Percentiles rank a stretch among this genome's conserved stretches.
These are phyloP conservation scores for Ploceus nigricollis DNA, from an alignment of 2,113 vertebrate species.

Conservation along the genomic window DNA sequence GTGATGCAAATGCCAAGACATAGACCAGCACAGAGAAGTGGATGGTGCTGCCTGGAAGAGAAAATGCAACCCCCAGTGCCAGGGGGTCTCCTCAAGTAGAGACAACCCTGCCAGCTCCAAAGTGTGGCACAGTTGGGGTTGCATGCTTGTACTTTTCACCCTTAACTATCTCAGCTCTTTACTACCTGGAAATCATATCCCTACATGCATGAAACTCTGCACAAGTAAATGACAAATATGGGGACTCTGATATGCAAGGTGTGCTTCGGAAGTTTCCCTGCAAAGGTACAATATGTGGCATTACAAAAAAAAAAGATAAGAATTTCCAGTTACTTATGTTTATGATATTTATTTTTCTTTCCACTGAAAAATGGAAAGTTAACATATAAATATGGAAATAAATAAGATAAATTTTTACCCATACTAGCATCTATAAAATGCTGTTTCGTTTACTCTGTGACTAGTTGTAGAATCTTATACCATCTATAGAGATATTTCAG, in stretches of 20 bases:
- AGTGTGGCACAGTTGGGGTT: accelerated
- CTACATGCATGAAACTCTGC: neutral
- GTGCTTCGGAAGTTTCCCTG: neutral
- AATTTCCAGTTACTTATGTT: neutral
- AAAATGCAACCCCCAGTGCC: accelerated
- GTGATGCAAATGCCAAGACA: too few species aligned
- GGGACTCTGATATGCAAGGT: neutral
- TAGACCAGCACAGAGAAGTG: neutral
- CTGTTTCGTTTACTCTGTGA: neutral
- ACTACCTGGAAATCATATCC: neutral
- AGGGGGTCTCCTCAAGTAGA: accelerated
- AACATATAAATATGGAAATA: neutral
- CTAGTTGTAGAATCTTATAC: neutral
- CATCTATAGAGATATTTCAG: accelerated
- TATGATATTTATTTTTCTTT: neutral
- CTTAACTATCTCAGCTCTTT: neutral
- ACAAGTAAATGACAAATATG: neutral
- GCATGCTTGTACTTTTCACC: neutral
- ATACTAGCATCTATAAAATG: neutral
- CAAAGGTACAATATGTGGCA: neutral
- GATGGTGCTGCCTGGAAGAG: neutral
- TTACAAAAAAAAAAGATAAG: neutral
- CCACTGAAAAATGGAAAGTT: neutral
- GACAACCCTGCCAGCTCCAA: neutral
- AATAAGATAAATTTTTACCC: neutral